Evolutionary conservation across 2,888 invertebrate species (phyloP), one percentile per base, ranked within the genome.

Genomic region (Trichopoda pennipes): DNA sequence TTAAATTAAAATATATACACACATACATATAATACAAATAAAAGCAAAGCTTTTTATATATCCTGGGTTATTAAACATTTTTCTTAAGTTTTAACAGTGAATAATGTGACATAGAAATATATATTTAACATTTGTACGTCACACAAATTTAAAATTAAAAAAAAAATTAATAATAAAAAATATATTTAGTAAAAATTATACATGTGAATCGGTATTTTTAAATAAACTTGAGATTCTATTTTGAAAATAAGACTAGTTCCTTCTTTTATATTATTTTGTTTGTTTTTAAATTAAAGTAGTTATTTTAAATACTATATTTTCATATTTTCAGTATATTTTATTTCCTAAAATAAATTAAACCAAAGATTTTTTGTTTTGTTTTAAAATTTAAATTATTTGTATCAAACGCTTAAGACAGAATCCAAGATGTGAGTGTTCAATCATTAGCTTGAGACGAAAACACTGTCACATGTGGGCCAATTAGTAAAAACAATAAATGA

Each of bases 201-300:
- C 3, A 44, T 44, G 76, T 28, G 49, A 66, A 79, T 55, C 60
- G 70, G 70, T 32, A 70, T 53, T 21, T n/a, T 32, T 42, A 63
- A 56, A 56, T 32, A 23, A 74, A 55, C 61, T 17, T 75, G 79
- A 75, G 75, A 82, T 82, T 79, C 79, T 61, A 42, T 68, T 80
- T 79, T 79, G 51, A 35, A 76, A 28, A 68, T 58, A 72, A 70
- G 82, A 79, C 79, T 82, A 79, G 82, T 56, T 69, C 35, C 17
- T 58, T 72, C 58, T 53, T 28, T 7, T 17, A 17, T 44, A 35
- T 79, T 73, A 17, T 56, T 64, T 19, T 21, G 16, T 53, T 44
- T 42, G 14, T 19, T 35, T 23, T 38, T 38, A 23, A 42, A 21
- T 23, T 53, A 23, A 63, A 47, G 12, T 38, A 38, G 38, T 12